These are phyloP conservation scores for Pholis gunnellus DNA, from an alignment of 2,113 vertebrate genomes.

Conservation along the genomic window DNA sequence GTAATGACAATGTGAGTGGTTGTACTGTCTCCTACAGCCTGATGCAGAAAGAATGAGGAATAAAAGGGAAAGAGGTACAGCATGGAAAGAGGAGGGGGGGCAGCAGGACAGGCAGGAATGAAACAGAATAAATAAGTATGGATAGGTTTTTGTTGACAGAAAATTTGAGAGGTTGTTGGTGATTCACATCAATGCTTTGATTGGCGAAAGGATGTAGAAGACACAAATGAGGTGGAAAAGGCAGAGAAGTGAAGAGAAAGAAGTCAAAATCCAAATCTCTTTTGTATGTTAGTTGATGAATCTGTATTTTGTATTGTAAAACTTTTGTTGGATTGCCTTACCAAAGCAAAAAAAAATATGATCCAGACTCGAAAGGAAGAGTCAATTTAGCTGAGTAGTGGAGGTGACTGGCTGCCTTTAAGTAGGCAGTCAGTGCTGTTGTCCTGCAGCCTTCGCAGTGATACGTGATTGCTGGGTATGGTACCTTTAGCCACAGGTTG, in stretches of 20 bases:
- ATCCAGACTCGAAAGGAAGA: conserved; percentile 68
- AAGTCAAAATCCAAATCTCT: too few relatives aligned
- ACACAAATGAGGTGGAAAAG: neutral
- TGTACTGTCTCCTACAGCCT: conserved; percentile 12
- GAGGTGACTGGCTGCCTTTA: neutral
- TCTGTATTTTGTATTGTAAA: neutral
- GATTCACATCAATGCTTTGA: neutral
- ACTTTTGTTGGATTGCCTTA: neutral
- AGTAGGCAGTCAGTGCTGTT: neutral
- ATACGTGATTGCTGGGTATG: neutral
- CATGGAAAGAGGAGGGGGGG: neutral
- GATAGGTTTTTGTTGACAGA: neutral
- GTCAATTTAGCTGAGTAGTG: conserved; percentile 75
- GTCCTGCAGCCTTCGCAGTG: neutral
- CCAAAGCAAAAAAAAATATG: neutral
- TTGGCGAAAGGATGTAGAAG: neutral
- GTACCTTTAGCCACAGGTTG: neutral
- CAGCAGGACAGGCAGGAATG: neutral
- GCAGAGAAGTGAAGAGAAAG: neutral
- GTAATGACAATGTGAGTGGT: conserved; percentile 12
- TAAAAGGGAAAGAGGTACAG: neutral
- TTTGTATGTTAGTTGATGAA: neutral
- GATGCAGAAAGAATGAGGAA: conserved; percentile 9
- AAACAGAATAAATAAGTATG: neutral
- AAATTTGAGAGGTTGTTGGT: neutral